phyloP scores from a whole-genome alignment of 2,888 invertebrate species.

The Stenurella melanura region DNA sequence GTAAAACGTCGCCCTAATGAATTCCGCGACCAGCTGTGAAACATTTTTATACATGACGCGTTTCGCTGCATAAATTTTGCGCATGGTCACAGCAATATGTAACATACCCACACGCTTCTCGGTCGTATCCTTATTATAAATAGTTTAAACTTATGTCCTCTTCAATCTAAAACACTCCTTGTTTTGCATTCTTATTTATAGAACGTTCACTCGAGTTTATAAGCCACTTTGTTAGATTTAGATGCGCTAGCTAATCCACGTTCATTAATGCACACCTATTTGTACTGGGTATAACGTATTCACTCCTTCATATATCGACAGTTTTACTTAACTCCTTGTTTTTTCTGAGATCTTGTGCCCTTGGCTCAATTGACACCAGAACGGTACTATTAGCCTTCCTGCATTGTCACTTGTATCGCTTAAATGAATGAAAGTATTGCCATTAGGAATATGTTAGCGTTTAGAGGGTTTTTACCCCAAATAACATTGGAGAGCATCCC shows the following conservation, averaged over 20 bases:
- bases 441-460: too few relatives aligned
- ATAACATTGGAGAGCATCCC: too few relatives aligned
- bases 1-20: conserved; percentile 69
- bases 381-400: too few relatives aligned
- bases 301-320: not conserved
- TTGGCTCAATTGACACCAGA: too few relatives aligned
- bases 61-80: conserved; percentile 64
- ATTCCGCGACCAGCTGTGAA: conserved; percentile 69
- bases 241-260: conserved; percentile 36
- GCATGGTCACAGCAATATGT: conserved; percentile 59
- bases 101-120: conserved; percentile 50
- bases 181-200: conserved; percentile 43
- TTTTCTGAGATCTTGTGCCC: not conserved
- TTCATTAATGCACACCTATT: conserved; percentile 59
- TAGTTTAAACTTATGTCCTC: conserved; percentile 52
- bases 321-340: not conserved
- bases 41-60: conserved; percentile 66
- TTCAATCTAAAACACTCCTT: conserved; percentile 47
- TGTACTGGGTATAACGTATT: not conserved
- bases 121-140: conserved; percentile 52
- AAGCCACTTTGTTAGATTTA: conserved; percentile 45
- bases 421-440: too few relatives aligned
- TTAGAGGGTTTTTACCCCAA: too few relatives aligned
- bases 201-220: conserved; percentile 38
- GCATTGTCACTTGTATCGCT: too few relatives aligned